Evolutionary conservation across 2,113 vertebrate genomes (phyloP), one percentile per base, ranked within the genome.

Genomic region (Paracanthobrama guichenoti): DNA sequence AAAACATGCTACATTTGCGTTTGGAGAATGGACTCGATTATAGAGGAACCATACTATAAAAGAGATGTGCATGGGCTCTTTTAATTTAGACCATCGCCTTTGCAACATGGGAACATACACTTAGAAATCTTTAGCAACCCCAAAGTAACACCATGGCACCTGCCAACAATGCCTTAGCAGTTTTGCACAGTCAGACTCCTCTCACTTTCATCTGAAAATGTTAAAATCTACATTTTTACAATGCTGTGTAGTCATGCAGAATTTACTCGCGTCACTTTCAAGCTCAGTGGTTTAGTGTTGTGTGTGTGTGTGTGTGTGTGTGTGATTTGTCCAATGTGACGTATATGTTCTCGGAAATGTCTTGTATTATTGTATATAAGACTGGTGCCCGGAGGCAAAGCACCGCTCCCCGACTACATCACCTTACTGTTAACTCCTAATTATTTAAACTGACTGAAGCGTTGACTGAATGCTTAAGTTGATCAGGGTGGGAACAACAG

Each of bases 371-470:
- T 77, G 12, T 24, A n/a, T 55, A 39, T 57, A 22, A 76, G 10
- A 57, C 35, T 20, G 10, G 4, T 76, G 31, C 48, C 39, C 3
- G 6, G 22, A 78, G 53, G 6, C 31, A 59, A 59, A 78, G 42
- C 12, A 7, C 39, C 11, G 16, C 31, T 84, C 85, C 82, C 75
- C 1, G 16, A 14, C 78, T 88, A 5, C 89, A 84, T 91, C 90
- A 88, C 89, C 88, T 85, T 85, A 75, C 53, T 85, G 81, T 66
- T 31, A 16, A 26, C 24, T 31, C 2, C 1, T 6, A 8, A 24
- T 8, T 24, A 26, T 46, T 26, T 24, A 46, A 62, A 8, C 39
- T n/a, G n/a, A n/a, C n/a, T n/a, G n/a, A n/a, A n/a, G n/a, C 50
- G 55, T 77, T 88, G 90, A 81, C 55, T 44, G 48, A 86, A 24